Evolutionary conservation across 1,140 invertebrate species (phyloP).

Genomic region (Drosophila setifemur): DNA sequence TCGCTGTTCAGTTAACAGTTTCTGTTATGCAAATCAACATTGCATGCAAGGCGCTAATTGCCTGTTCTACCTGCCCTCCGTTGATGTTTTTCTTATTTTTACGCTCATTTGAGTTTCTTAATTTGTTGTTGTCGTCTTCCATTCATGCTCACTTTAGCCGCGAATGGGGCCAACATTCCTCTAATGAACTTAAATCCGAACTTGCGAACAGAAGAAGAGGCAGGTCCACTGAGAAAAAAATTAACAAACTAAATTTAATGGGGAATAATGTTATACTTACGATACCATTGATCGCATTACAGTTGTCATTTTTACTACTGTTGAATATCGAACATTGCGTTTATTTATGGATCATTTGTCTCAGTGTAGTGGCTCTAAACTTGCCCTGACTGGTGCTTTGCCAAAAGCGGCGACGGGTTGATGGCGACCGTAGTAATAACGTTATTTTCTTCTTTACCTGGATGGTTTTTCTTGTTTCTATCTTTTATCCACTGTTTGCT

Average conservation of each 20-base stretch:
- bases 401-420: conserved; percentile 39
- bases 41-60: conserved; percentile 44
- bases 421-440: conserved; percentile 18
- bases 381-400: conserved; percentile 6
- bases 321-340: too few relatives aligned
- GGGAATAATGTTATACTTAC: too few relatives aligned
- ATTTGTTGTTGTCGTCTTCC: conserved; percentile 33
- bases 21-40: conserved; percentile 41
- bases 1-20: conserved; percentile 28
- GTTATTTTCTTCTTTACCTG: conserved; percentile 40
- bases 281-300: too few relatives aligned
- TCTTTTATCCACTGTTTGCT: conserved; percentile 2
- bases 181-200: conserved; percentile 29
- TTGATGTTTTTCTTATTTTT: conserved; percentile 14
- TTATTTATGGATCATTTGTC: too few relatives aligned
- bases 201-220: conserved; percentile 1
- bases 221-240: background rate
- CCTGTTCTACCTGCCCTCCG: background rate
- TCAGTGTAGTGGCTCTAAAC: conserved; percentile 5
- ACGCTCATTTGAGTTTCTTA: conserved; percentile 43
- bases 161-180: conserved; percentile 30
- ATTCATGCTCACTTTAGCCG: conserved; percentile 22
- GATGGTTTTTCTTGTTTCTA: conserved; percentile 34
- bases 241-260: background rate
- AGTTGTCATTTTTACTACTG: too few relatives aligned